Conservation (phyloP, 2,888 invertebrate species). For the Ecdyonurus torrentis region DNA sequence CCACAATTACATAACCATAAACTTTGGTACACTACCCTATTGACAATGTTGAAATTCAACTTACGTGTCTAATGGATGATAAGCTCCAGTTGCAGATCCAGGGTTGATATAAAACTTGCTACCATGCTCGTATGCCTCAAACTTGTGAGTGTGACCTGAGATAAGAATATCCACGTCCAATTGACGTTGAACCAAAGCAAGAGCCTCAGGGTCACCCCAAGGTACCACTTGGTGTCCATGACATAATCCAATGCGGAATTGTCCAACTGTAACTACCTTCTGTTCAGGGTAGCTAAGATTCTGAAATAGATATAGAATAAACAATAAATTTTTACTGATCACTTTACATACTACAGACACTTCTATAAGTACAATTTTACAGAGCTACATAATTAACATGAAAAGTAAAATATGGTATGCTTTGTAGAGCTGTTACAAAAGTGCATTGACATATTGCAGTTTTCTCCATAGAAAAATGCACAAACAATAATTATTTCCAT, state of each 20-base stretch:
- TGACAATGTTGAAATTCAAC: conserved; percentile 17
- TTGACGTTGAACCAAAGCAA: conserved; percentile 88
- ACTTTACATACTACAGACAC: too few species aligned
- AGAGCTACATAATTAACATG: too few species aligned
- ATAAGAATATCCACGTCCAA: conserved; percentile 97
- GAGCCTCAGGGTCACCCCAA: conserved; percentile 87
- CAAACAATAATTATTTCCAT: too few species aligned
- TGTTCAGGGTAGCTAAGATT: conserved; percentile 89
- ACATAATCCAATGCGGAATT: conserved; percentile 92
- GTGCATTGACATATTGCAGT: too few species aligned
- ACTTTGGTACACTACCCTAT: too few species aligned
- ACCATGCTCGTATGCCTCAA: conserved; percentile 96
- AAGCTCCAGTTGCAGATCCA: conserved; percentile 97
- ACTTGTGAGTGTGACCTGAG: conserved; percentile 96
- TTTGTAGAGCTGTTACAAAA: too few species aligned
- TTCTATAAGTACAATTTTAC: too few species aligned
- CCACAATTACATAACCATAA: too few species aligned
- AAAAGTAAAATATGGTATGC: too few species aligned
- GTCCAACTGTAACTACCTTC: conserved; percentile 96
- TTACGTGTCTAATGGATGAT: conserved; percentile 80
- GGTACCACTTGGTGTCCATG: conserved; percentile 99
- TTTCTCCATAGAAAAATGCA: too few species aligned
- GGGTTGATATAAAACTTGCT: conserved; percentile 99
- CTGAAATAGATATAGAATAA: conserved; percentile 31
- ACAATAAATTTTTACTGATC: background rate